phyloP scores from a whole-genome alignment of 2,888 invertebrate species.

The Adelognathus sp. region DNA sequence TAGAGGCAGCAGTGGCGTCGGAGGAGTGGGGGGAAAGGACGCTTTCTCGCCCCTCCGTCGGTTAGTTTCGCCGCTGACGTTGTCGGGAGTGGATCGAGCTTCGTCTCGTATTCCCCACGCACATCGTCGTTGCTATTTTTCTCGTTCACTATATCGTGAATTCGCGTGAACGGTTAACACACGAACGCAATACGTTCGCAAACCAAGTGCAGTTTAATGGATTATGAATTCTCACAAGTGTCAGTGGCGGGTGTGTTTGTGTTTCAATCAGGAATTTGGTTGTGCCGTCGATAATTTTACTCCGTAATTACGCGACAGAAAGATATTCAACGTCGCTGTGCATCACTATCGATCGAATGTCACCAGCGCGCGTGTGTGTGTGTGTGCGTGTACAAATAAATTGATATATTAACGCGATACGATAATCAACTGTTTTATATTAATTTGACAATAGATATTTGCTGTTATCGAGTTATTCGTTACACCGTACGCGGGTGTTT shows the following conservation, averaged over 20 bases:
- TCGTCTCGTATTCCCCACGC: conserved; percentile 54
- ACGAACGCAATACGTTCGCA: neutral
- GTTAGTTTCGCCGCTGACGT: conserved; percentile 76
- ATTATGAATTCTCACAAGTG: neutral
- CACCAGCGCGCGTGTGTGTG: conserved; percentile 9
- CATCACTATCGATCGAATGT: neutral
- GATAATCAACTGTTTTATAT: no score
- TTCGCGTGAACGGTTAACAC: conserved; percentile 23
- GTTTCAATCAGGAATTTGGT: neutral
- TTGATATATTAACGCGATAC: no score
- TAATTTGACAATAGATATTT: neutral
- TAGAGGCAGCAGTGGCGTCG: conserved; percentile 27
- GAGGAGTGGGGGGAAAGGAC: conserved; percentile 66
- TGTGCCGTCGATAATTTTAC: neutral
- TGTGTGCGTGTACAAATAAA: no score
- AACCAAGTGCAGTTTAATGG: neutral
- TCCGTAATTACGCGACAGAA: neutral
- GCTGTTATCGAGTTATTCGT: neutral
- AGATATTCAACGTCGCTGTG: neutral
- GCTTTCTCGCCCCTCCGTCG: conserved; percentile 69
- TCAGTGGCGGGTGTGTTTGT: neutral
- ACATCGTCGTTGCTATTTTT: conserved; percentile 47
- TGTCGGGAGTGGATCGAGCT: conserved; percentile 70
- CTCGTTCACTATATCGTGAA: conserved; percentile 37
- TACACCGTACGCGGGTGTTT: neutral